A percentile compares a stretch with the other conserved stretches of the same genome.
Conservation (phyloP, 2,797 vertebrate species). For the Tolypeutes matacus region DNA sequence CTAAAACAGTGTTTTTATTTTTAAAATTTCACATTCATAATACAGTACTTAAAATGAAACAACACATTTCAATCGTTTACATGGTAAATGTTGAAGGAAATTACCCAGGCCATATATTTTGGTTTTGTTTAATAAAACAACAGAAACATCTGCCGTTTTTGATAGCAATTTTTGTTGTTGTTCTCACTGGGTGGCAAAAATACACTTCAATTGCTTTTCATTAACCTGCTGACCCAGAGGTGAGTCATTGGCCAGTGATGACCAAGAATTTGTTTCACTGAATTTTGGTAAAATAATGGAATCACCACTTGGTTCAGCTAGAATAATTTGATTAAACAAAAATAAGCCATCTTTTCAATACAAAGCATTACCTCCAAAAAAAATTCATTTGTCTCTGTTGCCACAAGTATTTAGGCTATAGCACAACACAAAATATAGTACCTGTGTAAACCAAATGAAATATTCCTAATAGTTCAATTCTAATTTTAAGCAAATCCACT, state of each 20-base stretch:
- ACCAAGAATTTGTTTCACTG: neutral
- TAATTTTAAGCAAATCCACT: neutral
- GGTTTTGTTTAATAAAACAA: neutral
- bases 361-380: neutral
- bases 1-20: neutral
- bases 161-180: neutral
- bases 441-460: neutral
- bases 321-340: neutral
- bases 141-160: neutral
- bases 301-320: neutral
- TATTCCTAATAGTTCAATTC: neutral
- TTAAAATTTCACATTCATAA: neutral
- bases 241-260: neutral
- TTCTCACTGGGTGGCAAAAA: neutral
- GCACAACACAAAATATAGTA: neutral
- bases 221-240: neutral
- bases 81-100: neutral
- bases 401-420: neutral
- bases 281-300: conserved; percentile 4
- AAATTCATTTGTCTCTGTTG: neutral
- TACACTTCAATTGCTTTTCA: neutral
- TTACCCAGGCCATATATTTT: neutral
- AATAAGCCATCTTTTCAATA: neutral
- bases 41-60: neutral
- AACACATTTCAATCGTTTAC: neutral